Evolutionary conservation across 2,888 invertebrate species (phyloP).

Genomic region (Dioctria linearis): DNA sequence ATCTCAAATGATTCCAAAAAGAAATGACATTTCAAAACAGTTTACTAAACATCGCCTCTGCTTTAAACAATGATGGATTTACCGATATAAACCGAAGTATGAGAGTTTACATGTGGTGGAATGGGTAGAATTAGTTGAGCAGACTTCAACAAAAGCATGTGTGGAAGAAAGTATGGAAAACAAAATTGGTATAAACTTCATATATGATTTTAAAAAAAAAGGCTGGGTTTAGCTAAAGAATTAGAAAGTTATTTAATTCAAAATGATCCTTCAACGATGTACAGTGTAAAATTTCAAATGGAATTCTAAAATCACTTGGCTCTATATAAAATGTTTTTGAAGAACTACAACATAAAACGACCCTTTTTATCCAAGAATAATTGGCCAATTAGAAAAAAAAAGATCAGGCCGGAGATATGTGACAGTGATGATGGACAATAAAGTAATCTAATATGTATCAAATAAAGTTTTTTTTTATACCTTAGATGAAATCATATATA

Average conservation of each 20-base stretch:
- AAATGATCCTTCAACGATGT: constrained; percentile 4
- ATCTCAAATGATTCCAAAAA: constrained; percentile 2
- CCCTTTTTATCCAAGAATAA: too few species aligned
- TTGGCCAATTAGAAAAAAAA: too few species aligned
- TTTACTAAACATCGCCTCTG: constrained; percentile 17
- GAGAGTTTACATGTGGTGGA: constrained; percentile 34
- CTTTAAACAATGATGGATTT: constrained; percentile 11
- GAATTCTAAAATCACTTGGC: too few species aligned
- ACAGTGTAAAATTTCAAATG: neutral
- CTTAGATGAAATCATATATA: too few species aligned
- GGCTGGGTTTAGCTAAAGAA: neutral
- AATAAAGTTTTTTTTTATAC: too few species aligned
- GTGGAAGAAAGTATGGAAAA: neutral
- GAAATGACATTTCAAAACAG: neutral
- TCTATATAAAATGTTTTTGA: too few species aligned
- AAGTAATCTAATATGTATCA: too few species aligned
- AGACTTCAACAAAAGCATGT: neutral
- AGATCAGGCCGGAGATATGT: too few species aligned
- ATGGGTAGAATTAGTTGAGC: constrained; percentile 39
- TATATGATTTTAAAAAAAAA: neutral
- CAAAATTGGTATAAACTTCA: neutral
- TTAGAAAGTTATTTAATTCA: neutral
- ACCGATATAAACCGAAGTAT: constrained; percentile 37
- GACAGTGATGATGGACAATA: too few species aligned
- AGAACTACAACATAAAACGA: too few species aligned